A percentile compares a stretch with the other conserved stretches of the same genome.
Conservation (phyloP, 2,113 vertebrate species). For the Vidua chalybeata region DNA sequence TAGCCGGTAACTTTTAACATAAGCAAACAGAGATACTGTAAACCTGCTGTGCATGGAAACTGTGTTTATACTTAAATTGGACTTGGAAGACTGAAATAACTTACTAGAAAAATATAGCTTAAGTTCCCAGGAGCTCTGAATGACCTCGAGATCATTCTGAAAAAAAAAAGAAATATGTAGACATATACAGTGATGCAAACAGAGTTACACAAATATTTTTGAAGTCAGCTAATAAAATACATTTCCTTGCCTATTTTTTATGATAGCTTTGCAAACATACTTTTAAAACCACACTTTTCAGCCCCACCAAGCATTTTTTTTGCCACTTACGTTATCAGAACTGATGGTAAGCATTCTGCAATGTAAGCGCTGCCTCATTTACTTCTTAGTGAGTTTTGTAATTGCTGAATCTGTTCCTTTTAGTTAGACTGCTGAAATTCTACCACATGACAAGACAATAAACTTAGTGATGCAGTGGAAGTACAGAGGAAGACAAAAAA, state of each 20-base stretch:
- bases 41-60: slow-evolving; percentile 43
- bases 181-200: background rate
- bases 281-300: background rate
- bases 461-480: background rate
- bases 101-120: slow-evolving; percentile 42
- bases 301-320: background rate
- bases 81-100: slow-evolving; percentile 45
- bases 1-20: slow-evolving; percentile 53
- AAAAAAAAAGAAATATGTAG: background rate
- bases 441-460: background rate
- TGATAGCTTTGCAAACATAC: background rate
- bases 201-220: slow-evolving; percentile 5
- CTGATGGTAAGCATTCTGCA: background rate
- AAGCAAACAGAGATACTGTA: slow-evolving; percentile 61
- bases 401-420: background rate
- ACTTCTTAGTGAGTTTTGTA: background rate
- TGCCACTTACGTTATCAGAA: background rate
- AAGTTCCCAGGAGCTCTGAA: slow-evolving; percentile 17
- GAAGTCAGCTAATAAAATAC: background rate
- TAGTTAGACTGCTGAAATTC: background rate
- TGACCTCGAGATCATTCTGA: slow-evolving; percentile 13
- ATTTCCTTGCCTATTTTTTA: background rate
- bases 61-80: slow-evolving; percentile 55
- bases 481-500: background rate
- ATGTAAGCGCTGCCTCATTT: background rate